Percentiles rank a stretch among this genome's conserved stretches.
phyloP scores from a whole-genome alignment of 2,113 vertebrate genomes.

The Astatotilapia flaviijosephi region DNA sequence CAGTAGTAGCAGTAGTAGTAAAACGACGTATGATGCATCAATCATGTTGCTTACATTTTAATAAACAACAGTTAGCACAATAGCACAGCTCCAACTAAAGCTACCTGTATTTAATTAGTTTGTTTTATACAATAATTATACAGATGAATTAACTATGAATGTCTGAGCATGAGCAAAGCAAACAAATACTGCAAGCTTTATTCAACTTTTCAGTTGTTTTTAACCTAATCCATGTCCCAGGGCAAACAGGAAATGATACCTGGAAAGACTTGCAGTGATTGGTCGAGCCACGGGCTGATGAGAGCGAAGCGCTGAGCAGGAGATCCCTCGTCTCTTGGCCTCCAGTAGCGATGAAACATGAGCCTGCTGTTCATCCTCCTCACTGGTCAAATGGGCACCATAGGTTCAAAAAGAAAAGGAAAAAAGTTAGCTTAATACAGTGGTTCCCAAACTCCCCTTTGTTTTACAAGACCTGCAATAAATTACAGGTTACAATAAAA shows the following conservation, averaged over 20 bases:
- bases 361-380: slow-evolving; percentile 68
- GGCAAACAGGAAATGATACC: slow-evolving; percentile 58
- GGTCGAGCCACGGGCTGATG: slow-evolving; percentile 94
- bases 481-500: not conserved
- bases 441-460: not conserved
- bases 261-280: slow-evolving; percentile 77
- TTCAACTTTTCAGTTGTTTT: not conserved
- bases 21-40: not conserved
- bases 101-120: not conserved
- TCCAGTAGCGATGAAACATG: slow-evolving; percentile 75
- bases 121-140: not conserved
- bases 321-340: slow-evolving; percentile 83
- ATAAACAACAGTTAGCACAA: not conserved
- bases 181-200: not conserved
- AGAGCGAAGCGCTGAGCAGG: slow-evolving; percentile 87
- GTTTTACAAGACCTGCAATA: not conserved
- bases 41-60: not conserved
- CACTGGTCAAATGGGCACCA: not conserved
- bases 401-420: not conserved
- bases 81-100: not conserved
- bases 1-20: not conserved
- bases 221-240: not conserved
- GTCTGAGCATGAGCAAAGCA: not conserved
- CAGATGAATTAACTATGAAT: not conserved
- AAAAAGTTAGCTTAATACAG: not conserved